These are phyloP conservation scores for Carollia perspicillata DNA, from an alignment of 2,113 vertebrate species.

Conservation along the genomic window DNA sequence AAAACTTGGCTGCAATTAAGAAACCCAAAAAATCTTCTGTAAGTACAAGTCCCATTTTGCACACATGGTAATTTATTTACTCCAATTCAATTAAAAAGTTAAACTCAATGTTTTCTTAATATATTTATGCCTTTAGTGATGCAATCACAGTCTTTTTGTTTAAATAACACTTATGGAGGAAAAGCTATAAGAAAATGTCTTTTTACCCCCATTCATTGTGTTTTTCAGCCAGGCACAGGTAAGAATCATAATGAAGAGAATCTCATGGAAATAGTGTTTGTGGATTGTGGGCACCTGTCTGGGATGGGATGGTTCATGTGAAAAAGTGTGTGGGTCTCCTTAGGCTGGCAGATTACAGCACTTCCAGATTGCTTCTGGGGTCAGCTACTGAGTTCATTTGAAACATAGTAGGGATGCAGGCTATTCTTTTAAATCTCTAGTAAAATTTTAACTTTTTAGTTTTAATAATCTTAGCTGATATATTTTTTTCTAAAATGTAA, in stretches of 20 bases:
- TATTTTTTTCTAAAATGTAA: conserved; percentile 7
- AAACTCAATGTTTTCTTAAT: background rate
- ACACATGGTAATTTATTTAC: background rate
- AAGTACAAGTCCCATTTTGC: background rate
- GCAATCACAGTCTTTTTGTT: background rate
- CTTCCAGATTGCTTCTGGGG: background rate
- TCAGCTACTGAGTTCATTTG: background rate
- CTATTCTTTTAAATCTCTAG: background rate
- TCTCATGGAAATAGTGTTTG: background rate
- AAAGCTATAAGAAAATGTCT: background rate
- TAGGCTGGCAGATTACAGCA: background rate
- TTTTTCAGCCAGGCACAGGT: background rate
- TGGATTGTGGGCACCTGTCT: background rate
- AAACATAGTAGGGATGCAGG: background rate
- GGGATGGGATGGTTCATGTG: background rate
- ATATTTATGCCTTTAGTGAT: background rate
- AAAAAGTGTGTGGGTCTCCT: background rate
- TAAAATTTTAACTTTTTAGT: background rate
- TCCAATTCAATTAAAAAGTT: background rate
- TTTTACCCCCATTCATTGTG: background rate
- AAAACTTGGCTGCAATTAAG: background rate
- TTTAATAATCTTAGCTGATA: background rate
- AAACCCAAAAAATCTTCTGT: background rate
- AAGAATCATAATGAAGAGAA: background rate
- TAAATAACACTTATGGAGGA: background rate